Evolutionary conservation across 1,140 invertebrate species (phyloP).

Genomic region (Euura lappo): DNA sequence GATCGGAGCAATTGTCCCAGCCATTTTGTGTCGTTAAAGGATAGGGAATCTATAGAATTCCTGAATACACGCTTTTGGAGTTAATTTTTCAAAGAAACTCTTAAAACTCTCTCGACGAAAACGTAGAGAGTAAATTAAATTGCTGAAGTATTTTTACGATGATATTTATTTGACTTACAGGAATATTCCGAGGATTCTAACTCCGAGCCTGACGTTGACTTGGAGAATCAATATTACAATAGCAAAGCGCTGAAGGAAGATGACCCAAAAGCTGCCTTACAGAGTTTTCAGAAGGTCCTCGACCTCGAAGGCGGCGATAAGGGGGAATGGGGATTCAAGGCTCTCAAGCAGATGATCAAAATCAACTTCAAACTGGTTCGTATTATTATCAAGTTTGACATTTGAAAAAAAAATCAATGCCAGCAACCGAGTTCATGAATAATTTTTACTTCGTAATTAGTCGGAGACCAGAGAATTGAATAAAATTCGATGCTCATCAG

Average conservation of each 20-base stretch:
- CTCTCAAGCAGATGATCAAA: conserved; percentile 99
- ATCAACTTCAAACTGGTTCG: conserved; percentile 97
- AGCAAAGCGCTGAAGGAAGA: conserved; percentile 99
- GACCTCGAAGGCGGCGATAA: conserved; percentile 97
- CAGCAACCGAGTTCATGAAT: not conserved
- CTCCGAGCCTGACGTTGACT: conserved; percentile 97
- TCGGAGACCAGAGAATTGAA: too few species aligned
- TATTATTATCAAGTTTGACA: conserved; percentile 21
- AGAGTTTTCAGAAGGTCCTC: conserved; percentile 96
- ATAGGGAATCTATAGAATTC: too few species aligned
- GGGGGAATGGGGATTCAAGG: conserved; percentile 99
- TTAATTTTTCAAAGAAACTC: too few species aligned
- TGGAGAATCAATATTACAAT: conserved; percentile 99
- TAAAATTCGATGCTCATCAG: too few species aligned
- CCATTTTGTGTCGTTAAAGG: too few species aligned
- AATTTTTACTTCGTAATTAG: not conserved
- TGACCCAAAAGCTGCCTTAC: conserved; percentile 88
- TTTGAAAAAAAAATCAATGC: not conserved
- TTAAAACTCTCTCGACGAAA: too few species aligned
- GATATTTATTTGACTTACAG: conserved; percentile 58
- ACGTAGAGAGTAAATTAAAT: too few species aligned
- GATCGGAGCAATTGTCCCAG: too few species aligned
- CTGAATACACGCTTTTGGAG: too few species aligned
- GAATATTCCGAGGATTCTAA: conserved; percentile 96
- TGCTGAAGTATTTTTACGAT: not conserved